Base-by-base conservation (phyloP, 1,140 invertebrate species). In the Procambarus virginalis region DNA sequence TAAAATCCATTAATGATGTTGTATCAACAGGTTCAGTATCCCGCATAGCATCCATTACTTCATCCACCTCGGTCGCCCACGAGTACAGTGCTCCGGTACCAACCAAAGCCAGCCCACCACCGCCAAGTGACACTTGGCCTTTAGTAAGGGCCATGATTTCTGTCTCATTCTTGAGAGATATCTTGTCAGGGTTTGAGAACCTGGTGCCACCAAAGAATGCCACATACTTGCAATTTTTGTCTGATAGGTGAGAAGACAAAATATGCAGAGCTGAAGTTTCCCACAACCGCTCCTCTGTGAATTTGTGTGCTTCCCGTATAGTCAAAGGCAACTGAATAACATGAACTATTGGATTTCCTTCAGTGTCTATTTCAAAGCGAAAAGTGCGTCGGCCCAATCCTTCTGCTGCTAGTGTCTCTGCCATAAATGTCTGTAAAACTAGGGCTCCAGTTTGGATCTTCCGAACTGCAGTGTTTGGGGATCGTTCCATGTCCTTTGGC, bases 11-110 rank as follows among this genome's bases (percentile, higher is more conserved):
- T 82, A 97, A 95, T 76, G 95, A 94, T 77, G 94, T 94, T 1
- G 95, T 95, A 93, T 98, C 96, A 45, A 98, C 95, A 84, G 94
- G 93, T 17, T 94, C 95, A 2, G 93, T 90, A 92, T 96, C 95
- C 5, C 95, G 94, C 92, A 96, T 96, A 81, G 95, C 94, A 3
- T 93, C 89, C 45, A 95, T 92, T 5, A 98, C 95, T 91, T 98
- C 95, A 20, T 96, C 94, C 77, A 98, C 94, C 80, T 93, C 94
- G 10, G 95, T 95, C 2, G 98, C 97, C 98, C 98, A 99, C 1
- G 97, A 97, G 93, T 98, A 97, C 64, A 99, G 95, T 93, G 97
- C 98, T 5, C 96, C 97, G 1, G 97, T 97, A 4, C 98, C 97
- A 93, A 99, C 97, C 6, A 99, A 94, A 4, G 98, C 98, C 70